phyloP scores from a whole-genome alignment of 2,113 vertebrate species.

The Ceyx melanurus region DNA sequence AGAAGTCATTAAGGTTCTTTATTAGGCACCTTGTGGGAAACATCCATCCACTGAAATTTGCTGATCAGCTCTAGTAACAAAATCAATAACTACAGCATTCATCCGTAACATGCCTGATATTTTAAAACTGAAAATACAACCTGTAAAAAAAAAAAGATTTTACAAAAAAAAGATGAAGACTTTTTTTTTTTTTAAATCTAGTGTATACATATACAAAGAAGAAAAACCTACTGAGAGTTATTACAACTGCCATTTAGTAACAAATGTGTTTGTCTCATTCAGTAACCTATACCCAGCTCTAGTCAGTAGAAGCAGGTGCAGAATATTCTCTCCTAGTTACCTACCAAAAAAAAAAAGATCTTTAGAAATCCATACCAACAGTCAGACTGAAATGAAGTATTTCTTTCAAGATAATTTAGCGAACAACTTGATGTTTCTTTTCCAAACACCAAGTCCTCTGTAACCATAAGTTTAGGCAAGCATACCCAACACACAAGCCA shows the following conservation, averaged over 20 bases:
- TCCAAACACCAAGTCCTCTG: neutral
- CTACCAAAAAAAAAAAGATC: too few species aligned
- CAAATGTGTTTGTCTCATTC: neutral
- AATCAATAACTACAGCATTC: neutral
- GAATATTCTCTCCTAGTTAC: neutral
- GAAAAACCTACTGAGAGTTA: neutral
- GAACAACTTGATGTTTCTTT: neutral
- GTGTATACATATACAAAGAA: neutral
- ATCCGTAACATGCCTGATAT: neutral
- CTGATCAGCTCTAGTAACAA: neutral
- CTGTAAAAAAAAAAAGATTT: neutral
- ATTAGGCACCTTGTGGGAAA: accelerated
- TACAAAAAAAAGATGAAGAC: neutral
- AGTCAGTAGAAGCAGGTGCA: accelerated
- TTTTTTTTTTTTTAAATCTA: neutral
- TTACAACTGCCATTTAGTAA: neutral
- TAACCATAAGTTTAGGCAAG: neutral
- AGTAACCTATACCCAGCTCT: neutral
- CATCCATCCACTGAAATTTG: neutral
- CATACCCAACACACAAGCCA: accelerated
- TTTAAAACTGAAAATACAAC: neutral
- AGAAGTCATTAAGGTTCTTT: neutral
- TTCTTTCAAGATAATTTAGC: neutral
- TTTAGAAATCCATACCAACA: neutral
- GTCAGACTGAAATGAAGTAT: neutral